These are phyloP conservation scores for Sycophila sp. DNA, from an alignment of 1,140 invertebrate genomes.

Conservation along the genomic window DNA sequence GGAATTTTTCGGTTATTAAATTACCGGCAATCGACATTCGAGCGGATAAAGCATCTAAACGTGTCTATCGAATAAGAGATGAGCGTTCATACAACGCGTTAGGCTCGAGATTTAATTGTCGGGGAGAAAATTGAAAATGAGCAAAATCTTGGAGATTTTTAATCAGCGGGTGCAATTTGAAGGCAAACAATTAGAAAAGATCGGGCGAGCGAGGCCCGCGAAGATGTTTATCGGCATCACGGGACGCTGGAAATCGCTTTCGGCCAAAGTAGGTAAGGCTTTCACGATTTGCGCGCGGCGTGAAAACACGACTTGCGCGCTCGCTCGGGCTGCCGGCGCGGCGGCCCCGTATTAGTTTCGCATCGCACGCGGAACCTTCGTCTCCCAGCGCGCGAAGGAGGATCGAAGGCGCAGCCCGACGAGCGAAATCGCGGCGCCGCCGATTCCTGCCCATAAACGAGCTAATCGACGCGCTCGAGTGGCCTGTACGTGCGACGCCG, in stretches of 20 bases:
- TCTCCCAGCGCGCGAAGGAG: constrained; percentile 42
- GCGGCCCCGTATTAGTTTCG: constrained; percentile 44
- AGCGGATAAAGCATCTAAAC: constrained; percentile 1
- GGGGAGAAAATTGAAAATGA: constrained; percentile 33
- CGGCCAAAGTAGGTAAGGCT: constrained; percentile 47
- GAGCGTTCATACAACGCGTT: neutral
- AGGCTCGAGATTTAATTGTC: neutral
- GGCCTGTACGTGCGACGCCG: neutral
- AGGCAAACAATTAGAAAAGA: constrained; percentile 18
- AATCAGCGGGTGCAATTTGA: constrained; percentile 1
- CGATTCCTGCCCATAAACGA: constrained; percentile 33
- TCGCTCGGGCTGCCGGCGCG: constrained; percentile 43
- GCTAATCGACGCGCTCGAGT: constrained; percentile 42
- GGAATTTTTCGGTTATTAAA: no score
- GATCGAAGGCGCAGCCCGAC: no score
- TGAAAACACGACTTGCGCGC: constrained; percentile 42
- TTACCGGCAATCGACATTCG: no score
- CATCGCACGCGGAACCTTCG: constrained; percentile 43
- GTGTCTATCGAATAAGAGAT: constrained; percentile 21
- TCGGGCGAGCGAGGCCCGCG: neutral
- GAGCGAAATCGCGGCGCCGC: constrained; percentile 45
- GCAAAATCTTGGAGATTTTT: constrained; percentile 22
- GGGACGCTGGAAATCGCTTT: constrained; percentile 40
- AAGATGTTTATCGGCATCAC: constrained; percentile 23
- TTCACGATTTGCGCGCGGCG: constrained; percentile 42